Evolutionary conservation across 2,888 invertebrate species (phyloP).

Genomic region (Orchestes rusci): DNA sequence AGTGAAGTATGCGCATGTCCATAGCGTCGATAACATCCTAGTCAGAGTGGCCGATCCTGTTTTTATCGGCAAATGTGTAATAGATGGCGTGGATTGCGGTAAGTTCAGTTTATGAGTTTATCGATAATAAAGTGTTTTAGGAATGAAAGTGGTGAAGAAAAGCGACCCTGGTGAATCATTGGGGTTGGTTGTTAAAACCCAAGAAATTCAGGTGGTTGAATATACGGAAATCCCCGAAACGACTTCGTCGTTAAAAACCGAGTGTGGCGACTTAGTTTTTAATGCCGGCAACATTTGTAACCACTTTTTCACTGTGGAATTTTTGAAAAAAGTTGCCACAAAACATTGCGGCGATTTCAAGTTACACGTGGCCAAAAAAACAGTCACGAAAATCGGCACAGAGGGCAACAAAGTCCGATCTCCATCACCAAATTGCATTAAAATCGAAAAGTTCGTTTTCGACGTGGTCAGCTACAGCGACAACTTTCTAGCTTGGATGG

Average conservation of each 20-base stretch:
- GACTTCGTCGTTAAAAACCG: slow-evolving; percentile 71
- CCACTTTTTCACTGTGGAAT: slow-evolving; percentile 88
- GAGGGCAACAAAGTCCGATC: slow-evolving; percentile 68
- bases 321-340: slow-evolving; percentile 65
- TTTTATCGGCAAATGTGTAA: slow-evolving; percentile 64
- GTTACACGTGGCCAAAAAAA: slow-evolving; percentile 94
- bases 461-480: slow-evolving; percentile 93
- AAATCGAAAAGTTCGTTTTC: slow-evolving; percentile 98
- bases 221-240: slow-evolving; percentile 90
- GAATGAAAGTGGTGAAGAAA: slow-evolving; percentile 90
- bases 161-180: slow-evolving; percentile 85
- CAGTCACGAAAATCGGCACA: slow-evolving; percentile 77
- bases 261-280: slow-evolving; percentile 76
- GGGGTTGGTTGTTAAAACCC: slow-evolving; percentile 89
- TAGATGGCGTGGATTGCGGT: slow-evolving; percentile 83
- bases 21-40: slow-evolving; percentile 97
- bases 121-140: slow-evolving; percentile 8
- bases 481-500: slow-evolving; percentile 90
- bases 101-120: slow-evolving; percentile 1
- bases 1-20: slow-evolving; percentile 85
- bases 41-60: slow-evolving; percentile 96
- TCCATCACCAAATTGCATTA: slow-evolving; percentile 87
- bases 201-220: slow-evolving; percentile 88
- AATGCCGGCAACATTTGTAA: slow-evolving; percentile 97
- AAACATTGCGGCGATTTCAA: slow-evolving; percentile 68